Evolutionary conservation across 2,113 vertebrate species (phyloP), one percentile per base, ranked within the genome.

Genomic region (Gnathonemus echidnorhynchus): DNA sequence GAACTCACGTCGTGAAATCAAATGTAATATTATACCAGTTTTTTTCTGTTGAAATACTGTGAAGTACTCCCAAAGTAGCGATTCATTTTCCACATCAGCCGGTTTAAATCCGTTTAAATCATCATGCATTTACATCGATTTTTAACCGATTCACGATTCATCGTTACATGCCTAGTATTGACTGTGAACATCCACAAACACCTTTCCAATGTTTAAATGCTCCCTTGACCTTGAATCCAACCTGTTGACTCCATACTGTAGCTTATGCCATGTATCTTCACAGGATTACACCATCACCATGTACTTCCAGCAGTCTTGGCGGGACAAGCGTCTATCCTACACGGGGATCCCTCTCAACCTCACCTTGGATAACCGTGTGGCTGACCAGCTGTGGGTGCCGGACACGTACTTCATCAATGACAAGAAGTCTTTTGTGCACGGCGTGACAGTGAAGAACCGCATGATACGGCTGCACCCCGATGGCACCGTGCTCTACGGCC

Each of bases 221-320:
- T 86, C 84, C 84, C 11, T 49, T 49, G 24, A 86, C 48, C 3
- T 45, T 86, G 45, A 50, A 89, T 35, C 17, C 45, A n/a, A 17
- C 5, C 45, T n/a, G 45, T 88, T 88, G 35, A 74, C n/a, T 88
- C 24, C n/a, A 46, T 50, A 52, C 50, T 17, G 50, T 15, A 21
- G 45, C 46, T 35, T 42, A 39, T 80, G 13, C 3, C 74, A 15
- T 89, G 10, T 89, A 46, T 19, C 48, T 89, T 27, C 88, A 49
- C 86, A 89, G 88, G 88, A 89, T 21, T 89, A 89, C 49, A 89
- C 88, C 88, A 89, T 89, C 74, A 89, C 88, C 74, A 89, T 89
- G 88, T 89, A 89, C 88, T 89, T 89, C 74, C 88, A 89, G 49
- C 88, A 89, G 74, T 89, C 88, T 19, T 89, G 88, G 88, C 49